Percentiles rank a stretch among this genome's conserved stretches.
Conservation (phyloP, 2,113 vertebrate species). For the Thermophis baileyi region DNA sequence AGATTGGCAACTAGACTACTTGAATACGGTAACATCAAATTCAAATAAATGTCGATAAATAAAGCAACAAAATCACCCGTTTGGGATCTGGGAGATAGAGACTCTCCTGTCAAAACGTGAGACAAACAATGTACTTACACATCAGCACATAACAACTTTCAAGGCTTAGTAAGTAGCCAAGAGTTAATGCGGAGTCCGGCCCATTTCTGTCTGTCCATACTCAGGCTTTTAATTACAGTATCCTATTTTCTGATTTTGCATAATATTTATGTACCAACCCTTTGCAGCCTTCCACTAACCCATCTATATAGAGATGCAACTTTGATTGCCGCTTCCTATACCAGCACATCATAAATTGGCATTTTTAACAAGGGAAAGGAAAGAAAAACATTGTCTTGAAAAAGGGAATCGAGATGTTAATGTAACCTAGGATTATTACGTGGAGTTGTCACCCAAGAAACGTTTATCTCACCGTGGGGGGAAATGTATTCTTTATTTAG, state of each 20-base stretch:
- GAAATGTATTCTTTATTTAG: constrained; percentile 24
- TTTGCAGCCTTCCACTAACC: neutral
- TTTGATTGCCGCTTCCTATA: neutral
- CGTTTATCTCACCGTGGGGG: neutral
- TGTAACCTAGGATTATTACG: neutral
- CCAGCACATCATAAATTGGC: neutral
- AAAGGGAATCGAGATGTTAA: constrained; percentile 3
- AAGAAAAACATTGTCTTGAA: neutral
- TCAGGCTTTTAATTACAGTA: neutral
- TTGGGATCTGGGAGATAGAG: neutral
- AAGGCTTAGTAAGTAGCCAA: neutral
- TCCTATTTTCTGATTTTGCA: neutral
- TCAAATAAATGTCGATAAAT: neutral
- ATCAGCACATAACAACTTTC: neutral
- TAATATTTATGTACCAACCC: neutral
- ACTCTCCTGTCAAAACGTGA: neutral
- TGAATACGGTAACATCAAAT: neutral
- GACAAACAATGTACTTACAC: neutral
- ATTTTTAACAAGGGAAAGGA: neutral
- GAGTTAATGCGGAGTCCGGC: neutral
- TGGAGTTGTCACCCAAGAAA: constrained; percentile 6
- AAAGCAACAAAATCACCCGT: neutral
- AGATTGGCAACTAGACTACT: neutral
- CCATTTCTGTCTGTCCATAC: neutral
- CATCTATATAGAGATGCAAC: neutral